These are phyloP conservation scores for Trichogramma evanescens DNA, from an alignment of 2,888 invertebrate species.

Conservation along the genomic window DNA sequence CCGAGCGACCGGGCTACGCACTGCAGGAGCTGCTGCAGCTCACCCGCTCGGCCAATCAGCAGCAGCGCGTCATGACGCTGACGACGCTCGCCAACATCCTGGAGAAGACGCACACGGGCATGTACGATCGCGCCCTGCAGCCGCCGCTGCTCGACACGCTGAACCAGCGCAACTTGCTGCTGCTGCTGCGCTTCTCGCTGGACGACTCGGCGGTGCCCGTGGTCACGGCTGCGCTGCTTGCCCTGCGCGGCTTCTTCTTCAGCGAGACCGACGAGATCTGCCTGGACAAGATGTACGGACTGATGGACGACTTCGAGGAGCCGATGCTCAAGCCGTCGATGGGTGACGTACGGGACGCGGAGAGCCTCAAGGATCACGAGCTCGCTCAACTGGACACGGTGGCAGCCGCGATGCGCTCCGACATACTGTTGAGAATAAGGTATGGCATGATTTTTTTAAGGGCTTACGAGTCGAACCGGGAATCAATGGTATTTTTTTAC, in stretches of 20 bases:
- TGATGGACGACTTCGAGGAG: slow-evolving; percentile 41
- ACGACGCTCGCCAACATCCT: slow-evolving; percentile 73
- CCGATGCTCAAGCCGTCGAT: slow-evolving; percentile 36
- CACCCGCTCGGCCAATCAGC: slow-evolving; percentile 66
- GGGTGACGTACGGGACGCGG: slow-evolving; percentile 49
- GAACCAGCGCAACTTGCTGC: slow-evolving; percentile 64
- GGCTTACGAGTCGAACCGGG: no score
- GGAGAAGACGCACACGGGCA: slow-evolving; percentile 65
- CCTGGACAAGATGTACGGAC: slow-evolving; percentile 61
- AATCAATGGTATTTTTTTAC: no score
- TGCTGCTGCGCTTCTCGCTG: slow-evolving; percentile 75
- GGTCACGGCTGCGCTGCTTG: slow-evolving; percentile 68
- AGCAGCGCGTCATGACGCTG: slow-evolving; percentile 77
- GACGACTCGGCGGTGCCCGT: slow-evolving; percentile 74
- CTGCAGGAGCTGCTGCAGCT: slow-evolving; percentile 80
- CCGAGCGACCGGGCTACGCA: slow-evolving; percentile 84
- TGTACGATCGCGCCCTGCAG: slow-evolving; percentile 68
- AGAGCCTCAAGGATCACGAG: slow-evolving; percentile 78
- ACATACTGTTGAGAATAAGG: slow-evolving; percentile 68
- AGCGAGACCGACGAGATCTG: slow-evolving; percentile 74
- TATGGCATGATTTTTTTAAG: slow-evolving; percentile 31
- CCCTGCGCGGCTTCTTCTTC: slow-evolving; percentile 67
- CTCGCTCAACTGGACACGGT: slow-evolving; percentile 77
- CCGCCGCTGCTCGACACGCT: slow-evolving; percentile 57
- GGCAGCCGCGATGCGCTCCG: slow-evolving; percentile 64